Percentiles rank a stretch among this genome's conserved stretches.
Conservation (phyloP, 2,888 invertebrate species). For the Eupithecia subumbrata region DNA sequence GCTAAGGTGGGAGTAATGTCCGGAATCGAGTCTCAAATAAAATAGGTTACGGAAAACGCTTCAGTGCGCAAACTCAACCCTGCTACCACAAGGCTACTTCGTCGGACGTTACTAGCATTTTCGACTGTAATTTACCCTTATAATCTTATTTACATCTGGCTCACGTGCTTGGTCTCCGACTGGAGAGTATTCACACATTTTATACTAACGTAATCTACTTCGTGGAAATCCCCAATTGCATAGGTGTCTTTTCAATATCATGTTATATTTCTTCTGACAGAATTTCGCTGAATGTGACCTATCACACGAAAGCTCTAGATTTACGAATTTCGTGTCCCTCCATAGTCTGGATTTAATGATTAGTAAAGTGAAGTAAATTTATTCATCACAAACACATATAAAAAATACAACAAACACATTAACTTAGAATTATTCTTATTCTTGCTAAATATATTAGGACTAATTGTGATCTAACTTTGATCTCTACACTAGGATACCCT, state of each 20-base stretch:
- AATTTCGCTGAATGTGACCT: neutral
- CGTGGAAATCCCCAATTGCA: neutral
- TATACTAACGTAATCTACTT: neutral
- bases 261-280: neutral
- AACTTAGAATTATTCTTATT: too few species aligned
- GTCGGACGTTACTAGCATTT: constrained; percentile 48
- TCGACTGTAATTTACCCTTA: constrained; percentile 41
- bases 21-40: constrained; percentile 56
- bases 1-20: constrained; percentile 42
- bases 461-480: too few species aligned
- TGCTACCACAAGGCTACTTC: constrained; percentile 53
- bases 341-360: neutral
- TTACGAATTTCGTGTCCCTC: neutral
- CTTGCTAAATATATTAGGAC: too few species aligned
- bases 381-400: too few species aligned
- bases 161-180: constrained; percentile 32
- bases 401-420: too few species aligned
- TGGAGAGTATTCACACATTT: constrained; percentile 1
- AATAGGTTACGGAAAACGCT: constrained; percentile 60
- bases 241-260: neutral
- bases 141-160: constrained; percentile 40
- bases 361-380: too few species aligned
- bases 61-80: constrained; percentile 60
- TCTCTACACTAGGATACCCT: too few species aligned
- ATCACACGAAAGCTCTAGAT: neutral